Evolutionary conservation across 2,113 vertebrate species (phyloP), one percentile per base, ranked within the genome.

Genomic region (Mionectes macconnelli): DNA sequence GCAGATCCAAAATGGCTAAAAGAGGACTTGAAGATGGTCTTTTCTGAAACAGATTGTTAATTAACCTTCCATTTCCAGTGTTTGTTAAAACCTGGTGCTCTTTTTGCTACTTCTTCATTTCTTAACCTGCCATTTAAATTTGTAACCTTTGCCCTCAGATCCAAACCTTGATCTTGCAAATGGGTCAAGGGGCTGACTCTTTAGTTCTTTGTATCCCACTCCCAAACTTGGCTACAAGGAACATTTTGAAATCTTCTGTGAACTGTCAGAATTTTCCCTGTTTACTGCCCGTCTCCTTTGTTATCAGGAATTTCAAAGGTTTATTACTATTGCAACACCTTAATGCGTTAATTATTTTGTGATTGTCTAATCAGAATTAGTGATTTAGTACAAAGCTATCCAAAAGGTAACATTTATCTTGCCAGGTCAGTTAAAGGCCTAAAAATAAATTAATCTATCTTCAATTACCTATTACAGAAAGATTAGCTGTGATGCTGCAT

Each of bases 11-110:
- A 94, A 91, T 56, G 69, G 42, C 60, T 83, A 59, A 70, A 93
- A 81, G 50, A 79, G 44, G 18, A 84, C 12, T 74, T 63, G 20
- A 93, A 94, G 31, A 74, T 22, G 14, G 20, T 94, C 22, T 77
- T 77, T 89, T 83, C 57, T 14, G 12, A 81, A 95, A 83, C 13
- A 93, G 49, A 59, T n/a, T n/a, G 44, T 63, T 91, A 94, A 97
- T 83, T 89, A 95, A 90, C 50, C 44, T 90, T 80, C 52, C 40
- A 20, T 91, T 96, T 80, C 52, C 40, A 83, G 16, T 44, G 13
- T 66, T 55, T 72, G 70, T 53, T 91, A 75, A 93, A 93, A 85
- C 56, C 20, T 72, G 63, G 24, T 87, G 47, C 11, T 74, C 47
- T 89, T 96, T 89, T 60, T 66, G 44, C 28, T 66, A 80, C 86